Evolutionary conservation across 2,113 vertebrate genomes (phyloP), one percentile per base, ranked within the genome.

Genomic region (Petaurus breviceps): DNA sequence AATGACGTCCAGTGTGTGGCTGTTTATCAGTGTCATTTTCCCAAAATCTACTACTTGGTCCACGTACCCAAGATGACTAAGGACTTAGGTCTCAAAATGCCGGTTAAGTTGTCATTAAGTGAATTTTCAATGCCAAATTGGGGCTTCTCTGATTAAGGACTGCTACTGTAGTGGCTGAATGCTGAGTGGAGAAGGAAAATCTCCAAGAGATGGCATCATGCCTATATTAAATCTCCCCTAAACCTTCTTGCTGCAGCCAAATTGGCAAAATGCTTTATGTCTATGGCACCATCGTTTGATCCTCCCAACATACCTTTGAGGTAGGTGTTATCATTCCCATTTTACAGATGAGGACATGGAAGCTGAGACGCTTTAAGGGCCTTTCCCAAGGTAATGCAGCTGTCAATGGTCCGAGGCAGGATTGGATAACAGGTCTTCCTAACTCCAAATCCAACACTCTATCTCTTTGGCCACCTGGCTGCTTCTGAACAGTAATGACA

Each of bases 51-150:
- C 99, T 0, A 99, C 99, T 5, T 99, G 99, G 0, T 98, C 99
- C 97, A 99, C 99, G 0, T 99, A 99, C 99, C 99, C 99, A 95
- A 99, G 99, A 0, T 99, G 99, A 96, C 99, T 99, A 84, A 43
- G 0, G 99, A 99, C 97, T 99, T 99, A n/a, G 99, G 99, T 98
- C 99, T 99, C 99, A 97, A 47, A 98, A 95, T 96, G 95, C 11
- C 28, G 37, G 3, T 9, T 57, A 57, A 57, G 55, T n/a, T 77
- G 61, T 77, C 37, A n/a, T n/a, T 6, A 43, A 84, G 7, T 84
- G 16, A 84, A 8, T 43, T 19, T 84, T 77, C n/a, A 84, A 37
- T 43, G 68, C 37, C 43, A 84, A 84, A 43, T 43, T 84, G 19
- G 37, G 7, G 6, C 6, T 43, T n/a, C 68, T 84, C 37, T 1